A percentile compares a stretch with the other conserved stretches of the same genome.
phyloP scores from a whole-genome alignment of 2,888 invertebrate genomes.

The Drosophila mulleri region DNA sequence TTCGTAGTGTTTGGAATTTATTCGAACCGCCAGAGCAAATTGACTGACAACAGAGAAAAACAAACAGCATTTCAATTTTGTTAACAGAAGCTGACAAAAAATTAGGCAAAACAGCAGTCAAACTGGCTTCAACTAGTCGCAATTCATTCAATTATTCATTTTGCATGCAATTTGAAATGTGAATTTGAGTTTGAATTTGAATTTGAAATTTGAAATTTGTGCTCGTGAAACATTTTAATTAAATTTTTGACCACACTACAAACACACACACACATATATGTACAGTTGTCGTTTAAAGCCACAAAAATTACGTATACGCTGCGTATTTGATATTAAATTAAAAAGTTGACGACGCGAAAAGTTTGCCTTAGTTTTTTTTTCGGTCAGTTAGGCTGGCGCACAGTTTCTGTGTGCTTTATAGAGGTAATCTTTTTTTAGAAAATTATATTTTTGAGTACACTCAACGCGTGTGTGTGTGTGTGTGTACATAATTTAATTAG shows the following conservation, averaged over 20 bases:
- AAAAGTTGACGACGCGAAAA: conserved; percentile 63
- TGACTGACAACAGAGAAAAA: conserved; percentile 15
- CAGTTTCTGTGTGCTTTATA: conserved; percentile 10
- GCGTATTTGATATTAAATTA: conserved; percentile 68
- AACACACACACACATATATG: conserved; percentile 13
- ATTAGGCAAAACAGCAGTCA: conserved; percentile 51
- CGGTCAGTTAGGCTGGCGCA: conserved; percentile 53
- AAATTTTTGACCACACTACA: conserved; percentile 63
- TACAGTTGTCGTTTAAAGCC: conserved; percentile 58
- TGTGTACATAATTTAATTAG: conserved; percentile 42
- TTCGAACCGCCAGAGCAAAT: conserved; percentile 20
- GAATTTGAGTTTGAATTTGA: conserved; percentile 61
- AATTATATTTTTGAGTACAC: conserved; percentile 47
- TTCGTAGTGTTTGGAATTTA: conserved; percentile 7
- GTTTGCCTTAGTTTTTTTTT: conserved; percentile 38
- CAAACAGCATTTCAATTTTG: conserved; percentile 33
- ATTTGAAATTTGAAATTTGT: conserved; percentile 61
- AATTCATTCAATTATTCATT: conserved; percentile 73
- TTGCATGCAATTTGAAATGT: conserved; percentile 64
- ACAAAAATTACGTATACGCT: conserved; percentile 77
- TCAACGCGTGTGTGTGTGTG: background rate
- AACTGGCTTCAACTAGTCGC: conserved; percentile 48
- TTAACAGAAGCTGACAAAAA: conserved; percentile 42
- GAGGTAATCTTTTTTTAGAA: conserved; percentile 15
- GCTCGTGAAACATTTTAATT: conserved; percentile 70